Evolutionary conservation across 2,888 invertebrate species (phyloP), one percentile per base, ranked within the genome.

Genomic region (Cosmia trapezina): DNA sequence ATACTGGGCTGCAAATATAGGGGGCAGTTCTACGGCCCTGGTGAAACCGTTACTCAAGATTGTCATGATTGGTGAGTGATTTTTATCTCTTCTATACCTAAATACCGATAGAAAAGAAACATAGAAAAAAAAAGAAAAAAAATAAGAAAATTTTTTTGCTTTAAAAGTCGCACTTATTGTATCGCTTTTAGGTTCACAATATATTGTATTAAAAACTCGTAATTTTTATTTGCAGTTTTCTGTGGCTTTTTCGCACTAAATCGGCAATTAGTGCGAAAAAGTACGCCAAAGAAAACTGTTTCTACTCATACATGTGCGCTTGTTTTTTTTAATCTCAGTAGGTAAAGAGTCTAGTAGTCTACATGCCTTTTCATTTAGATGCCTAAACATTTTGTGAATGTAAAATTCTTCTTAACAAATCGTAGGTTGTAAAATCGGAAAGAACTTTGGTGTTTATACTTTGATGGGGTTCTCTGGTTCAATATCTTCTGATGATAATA

Each of bases 1-100:
- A 74, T 86, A 90, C 92, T 78, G 33, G 86, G 92, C 4, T 97
- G 98, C 90, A 87, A 87, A 41, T 94, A 97, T 85, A 95, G 97
- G 12, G 97, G 97, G 12, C 89, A 93, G 73, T 91, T 93, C 19
- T 97, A 97, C 89, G 83, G 91, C n/a, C 93, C 95, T 2, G 97
- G 96, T 0, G 91, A 91, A 0, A 96, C 93, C 19, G 89, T 97
- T 7, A 96, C 93, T 80, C 96, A 97, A 14, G 98, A 98, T 88
- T 98, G 98, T 90, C 98, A 98, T 86, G 92, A 93, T 81, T 98
- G 98, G 98, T 98, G 90, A 97, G 95, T 93, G 9, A 17, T 37
- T 43, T 69, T 61, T 57, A 0, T 33, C n/a, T 51, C 4, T 28
- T 8, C 4, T 33, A 11, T 5, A 9, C 17, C 7, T 33, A 19